Base-by-base conservation (phyloP, 2,797 vertebrate species). In the Philypnodon macrostomus region DNA sequence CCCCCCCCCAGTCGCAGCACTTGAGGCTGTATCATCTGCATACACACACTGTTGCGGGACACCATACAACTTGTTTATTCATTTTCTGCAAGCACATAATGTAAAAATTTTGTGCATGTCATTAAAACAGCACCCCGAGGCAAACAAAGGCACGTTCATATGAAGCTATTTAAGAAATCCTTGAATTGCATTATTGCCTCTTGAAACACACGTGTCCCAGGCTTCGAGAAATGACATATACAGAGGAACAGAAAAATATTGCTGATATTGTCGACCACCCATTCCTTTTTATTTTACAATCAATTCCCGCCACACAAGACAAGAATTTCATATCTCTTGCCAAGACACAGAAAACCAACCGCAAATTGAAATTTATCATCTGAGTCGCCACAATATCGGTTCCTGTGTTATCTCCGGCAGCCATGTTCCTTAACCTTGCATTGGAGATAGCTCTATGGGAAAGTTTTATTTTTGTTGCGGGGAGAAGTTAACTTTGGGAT, bases 281-380 rank as follows among this genome's bases (percentile, higher is more conserved):
- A 73, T 79, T 73, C 58, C 60, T 83, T 88, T 86, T 75, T 82
- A 76, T 88, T 87, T 85, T 85, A 70, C 80, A 82, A 85, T 86
- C 82, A 85, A 85, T 78, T 88, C 70, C 64, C 75, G 73, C 72
- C 80, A 68, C 50, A 68, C 77, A 77, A 82, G 75, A 88, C 75
- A 80, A 69, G 67, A 76, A 85, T 86, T 84, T 86, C 76, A 83
- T 83, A 79, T 85, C 76, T 84, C 75, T 64, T 79, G 73, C 63
- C 19, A 67, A 80, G 82, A 84, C 75, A 83, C 79, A 76, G 78
- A 84, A n/a, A 84, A 83, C 74, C 70, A 85, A 81, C 70, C 71
- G 78, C 78, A 85, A 89, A 90, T 87, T 85, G 87, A 88, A 90
- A 86, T 85, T 58, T 77, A 83, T 89, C 83, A 82, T 81, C 63